Conservation (phyloP, 2,113 vertebrate species). For the Lophura nycthemera region DNA sequence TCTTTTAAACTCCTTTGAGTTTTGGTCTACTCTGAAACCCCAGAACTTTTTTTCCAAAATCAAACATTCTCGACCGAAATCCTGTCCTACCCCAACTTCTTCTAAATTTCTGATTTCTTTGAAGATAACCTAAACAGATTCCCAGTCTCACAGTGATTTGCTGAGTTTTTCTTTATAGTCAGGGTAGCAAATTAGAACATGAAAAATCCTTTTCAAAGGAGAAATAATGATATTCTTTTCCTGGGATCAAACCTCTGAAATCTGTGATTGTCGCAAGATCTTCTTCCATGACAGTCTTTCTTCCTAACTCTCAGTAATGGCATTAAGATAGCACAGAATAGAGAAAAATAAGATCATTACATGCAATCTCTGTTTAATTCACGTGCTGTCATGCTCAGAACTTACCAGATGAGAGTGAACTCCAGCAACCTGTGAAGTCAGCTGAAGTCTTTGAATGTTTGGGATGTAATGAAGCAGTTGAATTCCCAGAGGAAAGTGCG, state of each 20-base stretch:
- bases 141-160: neutral
- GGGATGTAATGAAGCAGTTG: slow-evolving; percentile 6
- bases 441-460: neutral
- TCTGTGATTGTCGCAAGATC: slow-evolving; percentile 3
- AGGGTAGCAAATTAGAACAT: neutral
- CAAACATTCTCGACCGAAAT: neutral
- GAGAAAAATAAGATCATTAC: neutral
- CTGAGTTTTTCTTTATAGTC: neutral
- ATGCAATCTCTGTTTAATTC: neutral
- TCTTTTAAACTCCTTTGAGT: neutral
- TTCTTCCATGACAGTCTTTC: neutral
- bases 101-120: neutral
- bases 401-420: slow-evolving; percentile 26
- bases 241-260: neutral
- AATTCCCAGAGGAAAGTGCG: neutral
- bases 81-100: neutral
- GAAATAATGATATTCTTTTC: neutral
- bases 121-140: neutral
- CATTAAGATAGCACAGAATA: neutral
- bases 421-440: slow-evolving; percentile 28
- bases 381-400: slow-evolving; percentile 37
- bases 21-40: slow-evolving; percentile 51
- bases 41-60: neutral
- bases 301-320: neutral
- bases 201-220: neutral